phyloP scores from a whole-genome alignment of 2,797 vertebrate genomes.

The Poeciliopsis paucimaculata region DNA sequence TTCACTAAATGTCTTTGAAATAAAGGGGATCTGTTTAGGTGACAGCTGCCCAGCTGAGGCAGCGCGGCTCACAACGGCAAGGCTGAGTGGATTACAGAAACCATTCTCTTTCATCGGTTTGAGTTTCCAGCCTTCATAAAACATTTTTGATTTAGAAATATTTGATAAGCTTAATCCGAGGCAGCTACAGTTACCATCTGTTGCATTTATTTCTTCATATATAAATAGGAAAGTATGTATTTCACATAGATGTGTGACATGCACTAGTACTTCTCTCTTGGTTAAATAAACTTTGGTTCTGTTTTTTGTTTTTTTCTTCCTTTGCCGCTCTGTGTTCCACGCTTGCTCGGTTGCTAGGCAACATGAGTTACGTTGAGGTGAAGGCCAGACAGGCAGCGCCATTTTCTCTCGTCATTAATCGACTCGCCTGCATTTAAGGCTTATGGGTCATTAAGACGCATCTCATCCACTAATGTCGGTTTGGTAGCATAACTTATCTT shows the following conservation, averaged over 20 bases:
- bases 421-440: no score
- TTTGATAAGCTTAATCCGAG: neutral
- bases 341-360: no score
- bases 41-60: slow-evolving; percentile 6
- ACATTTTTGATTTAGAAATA: neutral
- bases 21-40: neutral
- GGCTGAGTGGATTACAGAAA: neutral
- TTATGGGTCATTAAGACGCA: no score
- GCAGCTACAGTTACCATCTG: neutral
- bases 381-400: no score
- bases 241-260: neutral
- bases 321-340: no score
- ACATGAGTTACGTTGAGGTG: no score
- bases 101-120: neutral
- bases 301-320: no score
- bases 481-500: no score
- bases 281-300: no score
- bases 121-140: neutral
- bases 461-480: no score
- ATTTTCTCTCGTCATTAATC: no score
- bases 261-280: no score
- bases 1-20: neutral
- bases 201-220: neutral
- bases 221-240: neutral
- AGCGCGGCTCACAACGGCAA: neutral